Evolutionary conservation across 2,797 vertebrate genomes (phyloP), one percentile per base, ranked within the genome.

Genomic region (Neoniphon sammara): DNA sequence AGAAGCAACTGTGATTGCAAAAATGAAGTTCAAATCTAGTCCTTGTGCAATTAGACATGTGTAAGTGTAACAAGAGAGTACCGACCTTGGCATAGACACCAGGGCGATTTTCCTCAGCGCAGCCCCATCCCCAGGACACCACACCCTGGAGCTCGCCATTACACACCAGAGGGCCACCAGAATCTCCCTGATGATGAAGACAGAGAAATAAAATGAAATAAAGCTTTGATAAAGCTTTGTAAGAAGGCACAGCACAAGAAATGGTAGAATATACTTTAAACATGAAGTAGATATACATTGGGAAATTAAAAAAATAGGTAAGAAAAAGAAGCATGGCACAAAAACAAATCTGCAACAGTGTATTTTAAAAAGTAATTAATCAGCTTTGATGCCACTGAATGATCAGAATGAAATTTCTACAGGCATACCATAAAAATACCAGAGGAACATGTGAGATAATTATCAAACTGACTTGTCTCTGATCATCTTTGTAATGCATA

Each of bases 81-180:
- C 49, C 36, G 20, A 85, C 81, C 74, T 89, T 89, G 54, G 82
- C 55, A 7, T 86, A 86, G 60, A 89, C 84, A 2, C 87, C 80
- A 0, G 86, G 85, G 0, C 71, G 79, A 7, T 73, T 57, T 25
- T 52, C 56, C 57, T 84, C 77, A 15, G 86, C 86, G 31, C 86
- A 88, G 63, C 82, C 81, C 69, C 80, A 84, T 1, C 87, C 86
- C 87, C 86, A 89, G 56, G 87, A 89, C 60, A 87, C 86, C 25
- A 88, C 85, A 2, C 85, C 87, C 56, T 89, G 81, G 0, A 88
- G 80, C 61, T 81, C 66, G 1, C 77, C 73, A 5, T 76, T 55
- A 64, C 84, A 89, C 30, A 88, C 78, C 80, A 89, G 75, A 8
- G 86, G 83, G 10, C 86, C 81, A 1, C 87, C 87, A 44, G 87